Evolutionary conservation across 53 echinoderm and acorn worm species (phyloP).

Genomic region (Mesocentrotus franciscanus): DNA sequence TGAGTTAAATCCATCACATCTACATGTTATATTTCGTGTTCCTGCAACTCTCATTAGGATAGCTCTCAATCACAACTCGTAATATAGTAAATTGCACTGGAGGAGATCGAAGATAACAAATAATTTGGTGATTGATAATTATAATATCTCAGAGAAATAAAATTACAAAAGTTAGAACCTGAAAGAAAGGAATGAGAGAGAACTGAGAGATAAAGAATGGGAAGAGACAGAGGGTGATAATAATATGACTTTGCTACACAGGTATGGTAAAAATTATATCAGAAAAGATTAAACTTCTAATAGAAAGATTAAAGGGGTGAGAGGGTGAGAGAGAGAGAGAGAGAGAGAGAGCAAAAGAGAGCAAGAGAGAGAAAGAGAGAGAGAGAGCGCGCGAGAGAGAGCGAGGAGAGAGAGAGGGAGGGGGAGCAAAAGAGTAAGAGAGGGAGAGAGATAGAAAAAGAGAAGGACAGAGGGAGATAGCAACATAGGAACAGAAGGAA

Average conservation of each 20-base stretch:
- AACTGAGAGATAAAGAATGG: not conserved
- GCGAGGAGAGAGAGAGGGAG: not conserved
- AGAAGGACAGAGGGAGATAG: not conserved
- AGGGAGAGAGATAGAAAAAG: not conserved
- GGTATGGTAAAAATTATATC: not conserved
- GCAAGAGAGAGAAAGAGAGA: not conserved
- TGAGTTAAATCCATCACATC: conserved; percentile 32
- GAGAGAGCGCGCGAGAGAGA: not conserved
- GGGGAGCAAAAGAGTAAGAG: not conserved
- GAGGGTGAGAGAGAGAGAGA: not conserved
- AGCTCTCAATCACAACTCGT: not conserved
- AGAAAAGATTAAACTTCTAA: not conserved
- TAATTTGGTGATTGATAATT: not conserved
- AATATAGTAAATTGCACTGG: not conserved
- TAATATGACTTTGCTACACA: not conserved
- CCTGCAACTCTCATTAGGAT: not conserved
- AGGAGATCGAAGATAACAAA: not conserved
- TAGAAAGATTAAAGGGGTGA: not conserved
- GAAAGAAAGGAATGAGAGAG: not conserved
- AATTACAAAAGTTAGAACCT: not conserved
- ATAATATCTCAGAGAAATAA: not conserved
- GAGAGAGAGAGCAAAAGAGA: not conserved
- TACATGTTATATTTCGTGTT: conserved; percentile 13
- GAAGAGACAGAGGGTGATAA: not conserved
- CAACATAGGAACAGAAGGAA: not conserved